Conservation (phyloP, 2,113 vertebrate species). For the Lepisosteus oculatus region DNA sequence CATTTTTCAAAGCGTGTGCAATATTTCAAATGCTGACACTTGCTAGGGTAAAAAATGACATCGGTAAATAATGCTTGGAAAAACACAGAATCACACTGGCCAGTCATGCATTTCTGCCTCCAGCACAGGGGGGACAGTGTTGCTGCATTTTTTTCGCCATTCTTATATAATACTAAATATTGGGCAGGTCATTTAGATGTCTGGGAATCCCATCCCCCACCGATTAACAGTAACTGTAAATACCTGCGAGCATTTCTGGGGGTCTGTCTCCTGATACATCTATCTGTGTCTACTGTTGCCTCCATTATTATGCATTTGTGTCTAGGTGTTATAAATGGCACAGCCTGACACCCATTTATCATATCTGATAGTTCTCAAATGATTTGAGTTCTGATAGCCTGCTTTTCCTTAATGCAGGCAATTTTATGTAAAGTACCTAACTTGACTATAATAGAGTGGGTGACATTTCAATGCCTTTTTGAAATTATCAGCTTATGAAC, state of each 20-base stretch:
- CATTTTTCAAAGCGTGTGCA: not conserved
- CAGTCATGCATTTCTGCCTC: constrained; percentile 43
- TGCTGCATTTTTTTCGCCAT: constrained; percentile 36
- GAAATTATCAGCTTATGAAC: constrained; percentile 58
- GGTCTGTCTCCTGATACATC: not conserved
- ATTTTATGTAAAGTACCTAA: constrained; percentile 65
- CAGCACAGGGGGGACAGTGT: constrained; percentile 26
- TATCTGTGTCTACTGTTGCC: constrained; percentile 31
- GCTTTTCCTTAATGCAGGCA: constrained; percentile 48
- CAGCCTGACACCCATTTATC: constrained; percentile 54
- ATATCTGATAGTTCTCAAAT: constrained; percentile 56
- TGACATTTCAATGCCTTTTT: constrained; percentile 63
- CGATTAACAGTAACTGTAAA: constrained; percentile 25
- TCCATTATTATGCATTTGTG: constrained; percentile 42
- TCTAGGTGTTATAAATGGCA: constrained; percentile 48
- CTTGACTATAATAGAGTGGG: constrained; percentile 57
- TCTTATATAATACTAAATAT: constrained; percentile 51
- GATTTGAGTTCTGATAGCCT: constrained; percentile 51
- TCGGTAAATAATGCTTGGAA: not conserved
- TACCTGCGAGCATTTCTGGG: not conserved
- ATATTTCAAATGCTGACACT: constrained; percentile 28
- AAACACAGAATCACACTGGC: constrained; percentile 19
- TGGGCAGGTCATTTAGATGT: constrained; percentile 56
- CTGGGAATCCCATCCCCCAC: constrained; percentile 39
- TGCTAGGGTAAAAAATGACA: constrained; percentile 29